A percentile compares a stretch with the other conserved stretches of the same genome.
These are phyloP conservation scores for Melanotaenia parkinsoni DNA, from an alignment of 2,797 vertebrate genomes.

Conservation along the genomic window DNA sequence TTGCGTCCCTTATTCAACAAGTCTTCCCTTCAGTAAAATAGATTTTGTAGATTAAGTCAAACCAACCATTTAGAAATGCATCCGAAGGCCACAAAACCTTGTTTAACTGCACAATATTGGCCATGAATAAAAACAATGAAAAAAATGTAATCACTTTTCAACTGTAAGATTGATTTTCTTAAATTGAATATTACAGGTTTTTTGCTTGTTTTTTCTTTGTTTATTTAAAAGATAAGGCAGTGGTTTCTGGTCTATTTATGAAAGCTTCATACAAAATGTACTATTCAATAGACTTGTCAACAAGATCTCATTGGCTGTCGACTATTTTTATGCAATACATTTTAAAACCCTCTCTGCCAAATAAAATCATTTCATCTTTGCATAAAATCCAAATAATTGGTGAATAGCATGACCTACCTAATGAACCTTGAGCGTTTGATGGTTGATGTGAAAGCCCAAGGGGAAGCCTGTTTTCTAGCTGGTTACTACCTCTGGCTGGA, in stretches of 20 bases:
- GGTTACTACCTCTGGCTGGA: constrained; percentile 77
- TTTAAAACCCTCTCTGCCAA: constrained; percentile 70
- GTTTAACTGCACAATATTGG: constrained; percentile 38
- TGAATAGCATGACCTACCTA: constrained; percentile 79
- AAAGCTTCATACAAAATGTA: constrained; percentile 55
- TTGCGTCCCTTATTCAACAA: constrained; percentile 27
- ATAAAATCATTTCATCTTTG: constrained; percentile 82
- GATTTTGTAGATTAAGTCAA: constrained; percentile 42
- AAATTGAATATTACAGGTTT: constrained; percentile 53
- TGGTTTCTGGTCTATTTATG: constrained; percentile 44
- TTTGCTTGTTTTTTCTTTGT: constrained; percentile 37
- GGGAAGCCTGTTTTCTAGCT: constrained; percentile 70
- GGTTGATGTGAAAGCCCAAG: constrained; percentile 77
- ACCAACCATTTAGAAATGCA: constrained; percentile 26
- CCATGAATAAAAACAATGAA: constrained; percentile 37
- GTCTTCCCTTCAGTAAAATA: constrained; percentile 36
- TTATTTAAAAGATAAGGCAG: constrained; percentile 50
- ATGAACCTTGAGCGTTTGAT: constrained; percentile 78
- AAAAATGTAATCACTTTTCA: constrained; percentile 48
- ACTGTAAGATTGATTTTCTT: constrained; percentile 54
- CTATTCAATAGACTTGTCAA: constrained; percentile 55
- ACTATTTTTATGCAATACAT: constrained; percentile 72
- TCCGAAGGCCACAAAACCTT: constrained; percentile 57
- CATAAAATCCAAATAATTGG: constrained; percentile 86
- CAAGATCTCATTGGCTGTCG: constrained; percentile 76